A percentile compares a stretch with the other conserved stretches of the same genome.
Evolutionary conservation across 2,888 invertebrate genomes (phyloP).

Genomic region (Candidula unifasciata): DNA sequence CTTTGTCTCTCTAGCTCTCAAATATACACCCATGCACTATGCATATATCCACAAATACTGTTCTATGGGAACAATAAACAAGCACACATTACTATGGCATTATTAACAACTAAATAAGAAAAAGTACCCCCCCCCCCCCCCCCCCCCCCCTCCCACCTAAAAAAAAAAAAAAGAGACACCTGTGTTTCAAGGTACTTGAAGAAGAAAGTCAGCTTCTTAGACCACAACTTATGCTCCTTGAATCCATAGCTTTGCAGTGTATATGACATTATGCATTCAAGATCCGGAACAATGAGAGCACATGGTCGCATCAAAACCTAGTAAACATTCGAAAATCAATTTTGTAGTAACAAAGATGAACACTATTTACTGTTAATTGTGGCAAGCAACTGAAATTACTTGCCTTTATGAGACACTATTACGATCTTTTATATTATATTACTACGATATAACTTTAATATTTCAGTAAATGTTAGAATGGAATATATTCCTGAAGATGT

Average conservation of each 20-base stretch:
- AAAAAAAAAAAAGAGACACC: constrained; percentile 58
- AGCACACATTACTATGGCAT: no score
- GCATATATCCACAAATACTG: no score
- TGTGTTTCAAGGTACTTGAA: constrained; percentile 68
- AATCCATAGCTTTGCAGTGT: constrained; percentile 70
- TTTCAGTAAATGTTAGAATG: background rate
- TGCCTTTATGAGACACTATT: background rate
- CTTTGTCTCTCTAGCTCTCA: no score
- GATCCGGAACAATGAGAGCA: constrained; percentile 74
- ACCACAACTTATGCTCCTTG: constrained; percentile 62
- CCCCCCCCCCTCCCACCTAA: no score
- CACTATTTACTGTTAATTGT: background rate
- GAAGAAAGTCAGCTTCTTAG: constrained; percentile 70
- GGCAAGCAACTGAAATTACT: background rate
- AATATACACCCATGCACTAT: no score
- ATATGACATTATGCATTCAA: constrained; percentile 66
- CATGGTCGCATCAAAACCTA: constrained; percentile 74
- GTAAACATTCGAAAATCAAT: background rate
- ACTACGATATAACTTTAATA: background rate
- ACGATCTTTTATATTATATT: background rate
- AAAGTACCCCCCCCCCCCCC: no score
- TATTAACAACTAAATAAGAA: no score
- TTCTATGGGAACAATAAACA: no score
- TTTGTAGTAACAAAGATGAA: background rate
- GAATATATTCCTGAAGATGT: background rate